phyloP scores from a whole-genome alignment of 1,140 invertebrate genomes.

The Drosophila nasuta region DNA sequence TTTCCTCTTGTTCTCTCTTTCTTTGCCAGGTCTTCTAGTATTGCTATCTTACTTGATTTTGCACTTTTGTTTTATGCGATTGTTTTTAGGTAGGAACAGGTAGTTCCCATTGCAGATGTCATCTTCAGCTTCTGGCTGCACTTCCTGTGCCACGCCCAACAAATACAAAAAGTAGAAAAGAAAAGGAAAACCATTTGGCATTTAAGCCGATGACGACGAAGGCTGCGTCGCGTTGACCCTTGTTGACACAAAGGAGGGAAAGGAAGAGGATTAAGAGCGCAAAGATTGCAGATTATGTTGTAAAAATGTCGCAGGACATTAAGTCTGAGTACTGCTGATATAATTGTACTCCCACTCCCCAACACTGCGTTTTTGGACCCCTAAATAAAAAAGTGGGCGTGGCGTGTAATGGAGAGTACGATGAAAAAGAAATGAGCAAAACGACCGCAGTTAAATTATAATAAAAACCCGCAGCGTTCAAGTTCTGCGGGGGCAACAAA shows the following conservation, averaged over 20 bases:
- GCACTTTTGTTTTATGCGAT: not conserved
- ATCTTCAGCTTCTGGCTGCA: constrained; percentile 45
- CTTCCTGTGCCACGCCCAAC: constrained; percentile 77
- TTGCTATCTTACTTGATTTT: not conserved
- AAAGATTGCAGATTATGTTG: constrained; percentile 69
- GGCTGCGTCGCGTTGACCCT: constrained; percentile 25
- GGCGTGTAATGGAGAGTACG: constrained; percentile 63
- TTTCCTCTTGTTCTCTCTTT: not conserved
- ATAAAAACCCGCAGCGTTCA: constrained; percentile 64
- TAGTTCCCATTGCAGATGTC: constrained; percentile 34
- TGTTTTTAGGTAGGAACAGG: constrained; percentile 34
- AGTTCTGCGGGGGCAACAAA: constrained; percentile 65
- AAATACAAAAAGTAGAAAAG: constrained; percentile 25
- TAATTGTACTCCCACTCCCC: constrained; percentile 27
- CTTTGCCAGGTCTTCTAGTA: not conserved
- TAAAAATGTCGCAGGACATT: constrained; percentile 71
- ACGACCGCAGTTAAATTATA: constrained; percentile 43
- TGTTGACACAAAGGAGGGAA: constrained; percentile 18
- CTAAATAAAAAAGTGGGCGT: constrained; percentile 48
- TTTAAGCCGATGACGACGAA: constrained; percentile 57
- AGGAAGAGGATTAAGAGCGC: constrained; percentile 63
- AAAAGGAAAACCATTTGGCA: constrained; percentile 43
- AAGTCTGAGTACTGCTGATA: constrained; percentile 11
- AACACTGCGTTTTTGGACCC: not conserved
- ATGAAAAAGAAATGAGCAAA: constrained; percentile 35